These are phyloP conservation scores for Chamaedrilus cognettii DNA, from an alignment of 2,888 invertebrate genomes.

Conservation along the genomic window DNA sequence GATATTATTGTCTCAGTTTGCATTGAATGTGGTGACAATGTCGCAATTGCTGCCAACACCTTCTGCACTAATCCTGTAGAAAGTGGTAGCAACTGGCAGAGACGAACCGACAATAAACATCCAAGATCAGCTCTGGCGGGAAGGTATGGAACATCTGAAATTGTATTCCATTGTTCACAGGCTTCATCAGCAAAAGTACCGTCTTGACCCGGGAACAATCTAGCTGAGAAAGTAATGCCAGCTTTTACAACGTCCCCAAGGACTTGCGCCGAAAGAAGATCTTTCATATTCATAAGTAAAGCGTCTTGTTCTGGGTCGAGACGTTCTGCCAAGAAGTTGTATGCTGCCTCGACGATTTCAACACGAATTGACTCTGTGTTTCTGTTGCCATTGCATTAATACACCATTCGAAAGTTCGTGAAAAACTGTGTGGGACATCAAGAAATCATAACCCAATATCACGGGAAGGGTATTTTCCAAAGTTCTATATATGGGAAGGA, in stretches of 20 bases:
- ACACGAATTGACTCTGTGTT: background rate
- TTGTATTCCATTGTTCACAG: conserved; percentile 2
- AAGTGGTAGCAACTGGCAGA: conserved; percentile 1
- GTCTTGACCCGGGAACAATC: conserved; percentile 2
- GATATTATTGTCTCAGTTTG: background rate
- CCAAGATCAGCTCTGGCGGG: background rate
- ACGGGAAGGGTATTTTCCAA: no score
- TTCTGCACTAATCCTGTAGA: background rate
- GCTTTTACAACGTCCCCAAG: background rate
- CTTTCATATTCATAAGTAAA: conserved; percentile 1
- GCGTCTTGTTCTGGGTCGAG: background rate
- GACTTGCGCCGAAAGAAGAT: conserved; percentile 2
- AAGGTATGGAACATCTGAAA: background rate
- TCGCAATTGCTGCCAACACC: conserved; percentile 2
- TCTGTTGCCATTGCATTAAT: no score
- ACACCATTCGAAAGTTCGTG: no score
- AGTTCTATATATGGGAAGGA: no score
- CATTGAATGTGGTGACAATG: background rate
- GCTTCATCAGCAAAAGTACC: conserved; percentile 2
- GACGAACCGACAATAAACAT: conserved; percentile 1
- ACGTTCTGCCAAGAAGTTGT: conserved; percentile 1
- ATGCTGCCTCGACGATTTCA: conserved; percentile 1
- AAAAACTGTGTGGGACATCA: no score
- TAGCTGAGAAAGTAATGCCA: background rate
- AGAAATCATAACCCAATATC: no score